Base-by-base conservation (phyloP, 2,113 vertebrate genomes). In the Etia nguti region DNA sequence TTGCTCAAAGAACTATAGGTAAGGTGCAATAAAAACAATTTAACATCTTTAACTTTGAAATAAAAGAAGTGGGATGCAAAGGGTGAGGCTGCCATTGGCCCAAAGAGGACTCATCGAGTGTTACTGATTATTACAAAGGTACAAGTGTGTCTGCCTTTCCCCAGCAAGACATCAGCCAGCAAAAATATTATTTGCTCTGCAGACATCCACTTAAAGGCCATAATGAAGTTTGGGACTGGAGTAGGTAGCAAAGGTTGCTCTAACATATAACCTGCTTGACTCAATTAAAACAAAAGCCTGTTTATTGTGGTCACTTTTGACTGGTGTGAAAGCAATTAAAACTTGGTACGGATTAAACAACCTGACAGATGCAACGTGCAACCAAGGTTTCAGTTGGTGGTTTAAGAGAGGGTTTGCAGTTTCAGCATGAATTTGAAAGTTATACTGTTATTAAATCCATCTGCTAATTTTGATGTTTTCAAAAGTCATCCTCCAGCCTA, bases 141-240 rank as follows among this genome's bases (percentile, higher is more conserved):
- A n/a, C 26, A 86, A 29, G 59, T 68, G 75, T 50, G 18, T 79
- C 48, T 36, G 50, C 50, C 31, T 79, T 52, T 81, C 36, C 4
- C 6, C 65, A 75, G 22, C n/a, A 62, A 55, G 70, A 46, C 68
- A 75, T 29, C 41, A 48, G 1, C 22, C 9, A 26, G 41, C 24
- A 75, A 48, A 50, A 12, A 12, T 50, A 77, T 73, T 55, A 20
- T 13, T 31, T 56, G 1, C 20, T 50, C 50, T 4, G 22, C 26
- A 83, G 0, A 18, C 62, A 20, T 43, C 24, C 6, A 79, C 60
- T 81, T 24, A 36, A 46, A 54, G 24, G 43, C 26, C 31, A 16
- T 0, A n/a, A 79, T 43, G 75, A 54, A 1, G 2, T 29, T 80
- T 80, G 29, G 24, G 4, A 29, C 20, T 7, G 24, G 41, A 31